Conservation (phyloP, 1,140 invertebrate species). For the Matsumurasca onukii region DNA sequence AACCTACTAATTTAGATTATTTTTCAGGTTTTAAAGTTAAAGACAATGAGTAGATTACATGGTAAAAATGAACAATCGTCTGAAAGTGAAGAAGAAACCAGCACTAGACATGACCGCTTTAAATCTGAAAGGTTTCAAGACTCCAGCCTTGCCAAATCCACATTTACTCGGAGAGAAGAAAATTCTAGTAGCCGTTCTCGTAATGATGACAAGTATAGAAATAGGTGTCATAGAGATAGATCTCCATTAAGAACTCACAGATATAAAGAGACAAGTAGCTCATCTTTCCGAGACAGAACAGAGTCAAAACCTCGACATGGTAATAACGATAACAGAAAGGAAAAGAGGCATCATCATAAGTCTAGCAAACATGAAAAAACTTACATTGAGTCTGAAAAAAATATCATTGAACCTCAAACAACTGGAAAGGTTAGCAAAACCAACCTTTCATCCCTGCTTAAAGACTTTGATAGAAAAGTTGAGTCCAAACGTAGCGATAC, state of each 20-base stretch:
- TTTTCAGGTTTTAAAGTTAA: background rate
- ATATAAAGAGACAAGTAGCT: background rate
- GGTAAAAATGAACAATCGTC: background rate
- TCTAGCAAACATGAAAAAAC: background rate
- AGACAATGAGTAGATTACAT: background rate
- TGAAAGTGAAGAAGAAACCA: slow-evolving; percentile 9
- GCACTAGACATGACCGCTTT: slow-evolving; percentile 7
- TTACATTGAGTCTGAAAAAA: background rate
- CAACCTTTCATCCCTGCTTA: slow-evolving; percentile 31
- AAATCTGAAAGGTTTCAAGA: slow-evolving; percentile 25
- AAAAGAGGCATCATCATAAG: background rate
- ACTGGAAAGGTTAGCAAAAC: slow-evolving; percentile 13
- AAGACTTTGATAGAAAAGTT: slow-evolving; percentile 26
- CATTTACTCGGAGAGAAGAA: background rate
- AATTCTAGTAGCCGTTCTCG: too few species aligned
- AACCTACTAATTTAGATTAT: too few species aligned
- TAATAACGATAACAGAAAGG: background rate
- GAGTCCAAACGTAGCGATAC: slow-evolving; percentile 17
- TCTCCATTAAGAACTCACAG: background rate
- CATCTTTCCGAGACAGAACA: background rate
- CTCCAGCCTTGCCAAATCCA: slow-evolving; percentile 16
- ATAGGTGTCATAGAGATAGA: slow-evolving; percentile 3
- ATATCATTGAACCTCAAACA: background rate
- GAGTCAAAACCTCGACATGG: background rate
- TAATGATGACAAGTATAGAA: background rate